Evolutionary conservation across 2,888 invertebrate genomes (phyloP), one percentile per base, ranked within the genome.

Genomic region (Eilema sororculum): DNA sequence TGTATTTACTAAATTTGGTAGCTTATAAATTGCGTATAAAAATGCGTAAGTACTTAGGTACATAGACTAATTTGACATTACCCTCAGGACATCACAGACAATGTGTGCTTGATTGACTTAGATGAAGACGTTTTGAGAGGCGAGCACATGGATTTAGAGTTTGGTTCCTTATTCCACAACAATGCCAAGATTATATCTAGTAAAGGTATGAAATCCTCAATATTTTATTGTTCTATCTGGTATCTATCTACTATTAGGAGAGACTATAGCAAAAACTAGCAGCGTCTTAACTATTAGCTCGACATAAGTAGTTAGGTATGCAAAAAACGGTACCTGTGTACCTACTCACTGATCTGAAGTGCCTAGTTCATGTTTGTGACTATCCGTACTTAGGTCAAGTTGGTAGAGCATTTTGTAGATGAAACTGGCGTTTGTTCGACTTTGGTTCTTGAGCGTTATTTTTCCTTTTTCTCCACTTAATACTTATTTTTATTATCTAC

Each of bases 101-200:
- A 98, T 83, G 87, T 98, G 13, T 97, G 96, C 58, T 94, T 98
- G 64, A 96, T 98, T 56, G 98, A 98, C 90, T 96, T 97, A 28
- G 96, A 97, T 87, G 96, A 95, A 65, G 97, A 98, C 73, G 97
- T 98, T 89, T 87, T 98, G 71, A 96, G 96, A 83, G 98, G 98
- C 9, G 98, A 98, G 91, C 96, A 98, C 95, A 93, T 98, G 96
- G 98, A 98, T 88, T 93, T 98, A 37, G 98, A 98, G 68, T 76
- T 74, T 81, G 98, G 98, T 25, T 96, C 97, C 16, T 95, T 97
- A 33, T 98, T 98, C 88, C 92, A 97, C 65, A 96, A 96, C 81
- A 97, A 97, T 84, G 96, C 97, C n/a, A 97, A 96, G 83, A 97
- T 98, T 68, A 95, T 95, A 64, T 97, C 97, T 16, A 83, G 84